These are phyloP conservation scores for Sebastolobus alascanus DNA, from an alignment of 2,797 vertebrate species.

Conservation along the genomic window DNA sequence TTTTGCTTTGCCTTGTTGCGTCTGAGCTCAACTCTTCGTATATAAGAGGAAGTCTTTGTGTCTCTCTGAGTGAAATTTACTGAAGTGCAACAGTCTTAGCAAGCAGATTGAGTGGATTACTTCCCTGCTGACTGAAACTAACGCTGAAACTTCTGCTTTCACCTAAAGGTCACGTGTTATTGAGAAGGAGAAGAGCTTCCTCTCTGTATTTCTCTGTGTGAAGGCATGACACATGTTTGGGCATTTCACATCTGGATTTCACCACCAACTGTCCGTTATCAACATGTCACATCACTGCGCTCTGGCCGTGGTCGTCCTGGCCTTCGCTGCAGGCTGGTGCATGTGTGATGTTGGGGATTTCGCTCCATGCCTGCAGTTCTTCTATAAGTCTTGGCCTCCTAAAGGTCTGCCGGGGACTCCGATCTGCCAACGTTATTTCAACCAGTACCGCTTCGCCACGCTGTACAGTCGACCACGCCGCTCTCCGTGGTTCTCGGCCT, in stretches of 20 bases:
- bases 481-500: constrained; percentile 80
- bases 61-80: too few relatives aligned
- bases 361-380: constrained; percentile 69
- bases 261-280: rapidly evolving
- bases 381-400: constrained; percentile 76
- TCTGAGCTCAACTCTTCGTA: background rate
- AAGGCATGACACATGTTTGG: rapidly evolving
- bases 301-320: background rate
- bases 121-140: background rate
- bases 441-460: constrained; percentile 76
- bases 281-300: constrained; percentile 11
- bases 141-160: constrained; percentile 49
- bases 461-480: constrained; percentile 76
- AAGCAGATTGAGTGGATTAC: background rate
- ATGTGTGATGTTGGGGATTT: constrained; percentile 78
- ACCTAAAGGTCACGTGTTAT: background rate
- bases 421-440: constrained; percentile 77
- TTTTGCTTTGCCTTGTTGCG: background rate
- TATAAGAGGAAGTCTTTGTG: background rate
- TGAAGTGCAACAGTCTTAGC: background rate
- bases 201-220: background rate
- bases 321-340: constrained; percentile 14
- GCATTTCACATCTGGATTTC: background rate
- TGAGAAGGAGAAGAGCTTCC: constrained; percentile 29
- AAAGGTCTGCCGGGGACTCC: constrained; percentile 74